Percentiles rank a stretch among this genome's conserved stretches.
These are phyloP conservation scores for Vandiemenella viatica DNA, from an alignment of 2,888 invertebrate species.

Conservation along the genomic window DNA sequence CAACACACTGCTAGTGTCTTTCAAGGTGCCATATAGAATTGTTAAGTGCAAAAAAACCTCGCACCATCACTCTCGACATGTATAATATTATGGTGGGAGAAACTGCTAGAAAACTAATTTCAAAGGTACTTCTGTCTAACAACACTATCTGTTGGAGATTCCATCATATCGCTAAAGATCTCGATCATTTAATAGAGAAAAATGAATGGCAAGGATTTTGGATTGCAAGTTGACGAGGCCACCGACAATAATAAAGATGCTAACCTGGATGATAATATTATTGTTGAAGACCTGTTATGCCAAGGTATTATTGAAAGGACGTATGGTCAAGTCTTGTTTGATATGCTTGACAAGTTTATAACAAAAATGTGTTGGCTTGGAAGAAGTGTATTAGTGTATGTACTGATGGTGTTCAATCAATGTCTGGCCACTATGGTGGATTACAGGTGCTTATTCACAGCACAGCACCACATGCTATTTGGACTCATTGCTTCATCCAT, in stretches of 20 bases:
- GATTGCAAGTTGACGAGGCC: not conserved
- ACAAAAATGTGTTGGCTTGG: not conserved
- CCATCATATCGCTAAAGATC: not conserved
- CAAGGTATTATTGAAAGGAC: not conserved
- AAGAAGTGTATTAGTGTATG: slow-evolving; percentile 1
- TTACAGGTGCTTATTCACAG: not conserved
- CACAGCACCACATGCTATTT: not conserved
- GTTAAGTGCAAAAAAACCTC: slow-evolving; percentile 3
- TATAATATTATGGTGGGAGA: slow-evolving; percentile 4
- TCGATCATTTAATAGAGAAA: too few relatives aligned
- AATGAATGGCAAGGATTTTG: too few relatives aligned
- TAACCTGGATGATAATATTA: not conserved
- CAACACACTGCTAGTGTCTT: not conserved
- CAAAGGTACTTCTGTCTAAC: too few relatives aligned
- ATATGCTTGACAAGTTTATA: slow-evolving; percentile 1
- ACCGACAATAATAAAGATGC: slow-evolving; percentile 3
- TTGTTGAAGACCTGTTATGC: not conserved
- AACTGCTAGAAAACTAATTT: slow-evolving; percentile 1
- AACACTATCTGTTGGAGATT: slow-evolving; percentile 3
- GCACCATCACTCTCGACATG: slow-evolving; percentile 3
- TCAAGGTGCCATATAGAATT: not conserved
- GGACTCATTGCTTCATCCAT: slow-evolving; percentile 4
- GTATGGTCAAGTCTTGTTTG: slow-evolving; percentile 1
- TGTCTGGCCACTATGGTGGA: not conserved
- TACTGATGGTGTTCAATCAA: slow-evolving; percentile 2